Conservation (phyloP, 2,113 vertebrate genomes). For the Cynoglossus semilaevis region DNA sequence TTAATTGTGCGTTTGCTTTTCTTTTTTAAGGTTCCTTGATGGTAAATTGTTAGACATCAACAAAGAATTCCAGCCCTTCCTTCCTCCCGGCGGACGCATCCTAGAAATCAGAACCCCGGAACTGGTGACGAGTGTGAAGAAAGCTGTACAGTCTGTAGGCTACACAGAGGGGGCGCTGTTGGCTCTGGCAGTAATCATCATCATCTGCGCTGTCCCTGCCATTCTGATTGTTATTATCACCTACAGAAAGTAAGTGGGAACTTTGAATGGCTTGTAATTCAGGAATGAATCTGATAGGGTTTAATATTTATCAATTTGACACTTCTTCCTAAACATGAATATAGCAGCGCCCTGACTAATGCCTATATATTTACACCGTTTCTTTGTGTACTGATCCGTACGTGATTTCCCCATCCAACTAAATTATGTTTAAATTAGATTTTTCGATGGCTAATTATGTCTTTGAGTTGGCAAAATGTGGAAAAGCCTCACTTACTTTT, state of each 20-base stretch:
- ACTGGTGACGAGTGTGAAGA: slow-evolving; percentile 90
- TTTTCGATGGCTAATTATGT: too few relatives aligned
- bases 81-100: slow-evolving; percentile 92
- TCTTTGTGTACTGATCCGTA: too few relatives aligned
- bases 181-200: slow-evolving; percentile 94
- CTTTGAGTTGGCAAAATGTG: too few relatives aligned
- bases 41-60: slow-evolving; percentile 97
- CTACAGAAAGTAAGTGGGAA: slow-evolving; percentile 90
- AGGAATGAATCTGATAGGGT: too few relatives aligned
- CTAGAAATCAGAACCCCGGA: slow-evolving; percentile 93
- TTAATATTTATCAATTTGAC: too few relatives aligned
- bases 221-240: slow-evolving; percentile 94
- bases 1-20: too few relatives aligned
- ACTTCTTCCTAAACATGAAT: too few relatives aligned
- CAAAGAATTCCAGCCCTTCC: slow-evolving; percentile 90
- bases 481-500: too few relatives aligned
- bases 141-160: slow-evolving; percentile 87
- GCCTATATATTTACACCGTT: too few relatives aligned
- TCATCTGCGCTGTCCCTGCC: slow-evolving; percentile 94
- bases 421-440: too few relatives aligned
- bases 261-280: background rate
- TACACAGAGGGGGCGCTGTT: slow-evolving; percentile 93
- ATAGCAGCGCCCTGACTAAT: too few relatives aligned
- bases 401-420: too few relatives aligned
- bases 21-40: slow-evolving; percentile 85